Conservation (phyloP, 2,797 vertebrate species). For the Ceryle rudis region DNA sequence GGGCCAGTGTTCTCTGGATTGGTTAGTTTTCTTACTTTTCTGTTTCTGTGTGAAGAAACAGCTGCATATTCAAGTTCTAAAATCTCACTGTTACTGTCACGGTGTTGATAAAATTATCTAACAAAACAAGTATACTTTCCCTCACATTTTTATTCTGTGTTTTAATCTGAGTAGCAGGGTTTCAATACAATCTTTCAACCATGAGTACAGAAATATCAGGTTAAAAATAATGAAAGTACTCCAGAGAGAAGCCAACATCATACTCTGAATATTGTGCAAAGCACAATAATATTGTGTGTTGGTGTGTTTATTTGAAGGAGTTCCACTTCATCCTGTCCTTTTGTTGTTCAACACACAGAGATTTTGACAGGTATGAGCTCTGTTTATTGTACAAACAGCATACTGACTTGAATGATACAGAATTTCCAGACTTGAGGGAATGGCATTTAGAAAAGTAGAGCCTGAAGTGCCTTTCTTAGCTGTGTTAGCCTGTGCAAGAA, state of each 20-base stretch:
- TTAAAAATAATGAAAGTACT: not conserved
- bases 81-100: fast-evolving
- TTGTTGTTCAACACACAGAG: not conserved
- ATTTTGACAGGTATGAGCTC: not conserved
- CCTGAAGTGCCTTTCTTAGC: not conserved
- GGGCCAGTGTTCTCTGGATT: not conserved
- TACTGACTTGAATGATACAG: not conserved
- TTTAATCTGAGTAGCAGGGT: not conserved
- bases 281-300: not conserved
- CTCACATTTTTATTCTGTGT: not conserved
- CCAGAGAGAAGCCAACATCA: not conserved
- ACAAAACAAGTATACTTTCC: not conserved
- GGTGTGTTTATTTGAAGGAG: not conserved
- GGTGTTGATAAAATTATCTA: not conserved
- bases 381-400: not conserved
- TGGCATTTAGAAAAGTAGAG: not conserved
- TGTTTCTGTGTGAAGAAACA: not conserved
- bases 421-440: not conserved
- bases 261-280: not conserved
- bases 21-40: not conserved
- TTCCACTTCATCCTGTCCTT: not conserved
- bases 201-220: not conserved
- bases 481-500: not conserved
- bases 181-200: not conserved
- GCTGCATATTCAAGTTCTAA: not conserved